phyloP scores from a whole-genome alignment of 2,888 invertebrate species.

The Ormyrus thymus region DNA sequence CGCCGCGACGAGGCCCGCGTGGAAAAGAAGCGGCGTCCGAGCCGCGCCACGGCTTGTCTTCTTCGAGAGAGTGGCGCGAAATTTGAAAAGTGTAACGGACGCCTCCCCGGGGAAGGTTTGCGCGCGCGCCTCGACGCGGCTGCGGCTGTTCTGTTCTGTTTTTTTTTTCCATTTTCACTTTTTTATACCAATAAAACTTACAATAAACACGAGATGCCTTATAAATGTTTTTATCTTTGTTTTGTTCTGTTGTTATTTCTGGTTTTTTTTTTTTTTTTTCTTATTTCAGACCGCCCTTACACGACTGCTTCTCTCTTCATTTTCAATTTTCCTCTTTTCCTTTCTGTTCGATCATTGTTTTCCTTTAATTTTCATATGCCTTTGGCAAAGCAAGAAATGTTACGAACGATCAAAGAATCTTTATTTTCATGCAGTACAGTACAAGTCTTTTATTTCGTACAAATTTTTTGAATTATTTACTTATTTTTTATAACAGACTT shows the following conservation, averaged over 20 bases:
- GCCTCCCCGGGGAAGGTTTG: not conserved
- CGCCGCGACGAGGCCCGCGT: constrained; percentile 39
- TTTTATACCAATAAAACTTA: constrained; percentile 69
- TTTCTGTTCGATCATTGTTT: constrained; percentile 1
- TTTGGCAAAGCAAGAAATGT: not conserved
- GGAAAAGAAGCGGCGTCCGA: not conserved
- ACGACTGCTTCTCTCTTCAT: constrained; percentile 6
- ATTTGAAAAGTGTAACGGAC: constrained; percentile 22
- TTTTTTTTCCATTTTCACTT: constrained; percentile 67
- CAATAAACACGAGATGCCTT: constrained; percentile 63
- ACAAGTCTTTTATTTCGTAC: no score
- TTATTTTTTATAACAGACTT: no score
- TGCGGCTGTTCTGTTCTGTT: constrained; percentile 50
- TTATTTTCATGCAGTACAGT: no score
- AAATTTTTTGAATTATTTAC: no score
- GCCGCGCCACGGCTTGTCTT: not conserved
- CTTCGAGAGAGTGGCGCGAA: constrained; percentile 5
- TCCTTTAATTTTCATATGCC: not conserved
- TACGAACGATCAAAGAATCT: no score
- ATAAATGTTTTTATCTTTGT: constrained; percentile 55
- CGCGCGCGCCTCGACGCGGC: constrained; percentile 43
- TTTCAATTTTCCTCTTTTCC: constrained; percentile 30
- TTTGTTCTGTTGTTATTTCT: constrained; percentile 39
- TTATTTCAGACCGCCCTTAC: constrained; percentile 10
- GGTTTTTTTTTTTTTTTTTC: constrained; percentile 25